These are phyloP conservation scores for Eumaeus atala DNA, from an alignment of 1,140 invertebrate genomes.

Conservation along the genomic window DNA sequence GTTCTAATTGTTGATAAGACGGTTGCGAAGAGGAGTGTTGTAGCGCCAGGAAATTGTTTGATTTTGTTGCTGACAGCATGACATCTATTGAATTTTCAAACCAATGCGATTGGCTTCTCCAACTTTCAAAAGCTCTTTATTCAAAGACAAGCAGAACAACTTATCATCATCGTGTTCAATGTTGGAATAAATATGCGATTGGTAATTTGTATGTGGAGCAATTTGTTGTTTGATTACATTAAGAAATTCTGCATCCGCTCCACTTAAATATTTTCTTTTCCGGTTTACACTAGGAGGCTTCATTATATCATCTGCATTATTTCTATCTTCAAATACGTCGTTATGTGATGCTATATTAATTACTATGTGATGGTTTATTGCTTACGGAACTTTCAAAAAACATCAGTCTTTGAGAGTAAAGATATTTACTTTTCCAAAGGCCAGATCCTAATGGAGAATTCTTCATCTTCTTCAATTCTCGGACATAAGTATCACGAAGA, in stretches of 20 bases:
- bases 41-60: no score
- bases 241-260: slow-evolving; percentile 14
- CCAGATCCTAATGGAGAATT: slow-evolving; percentile 18
- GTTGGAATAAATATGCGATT: no score
- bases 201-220: slow-evolving; percentile 1
- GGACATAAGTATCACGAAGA: slow-evolving; percentile 14
- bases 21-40: no score
- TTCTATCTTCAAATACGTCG: neutral
- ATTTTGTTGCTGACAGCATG: slow-evolving; percentile 12
- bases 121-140: slow-evolving; percentile 15
- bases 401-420: slow-evolving; percentile 14
- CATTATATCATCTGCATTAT: slow-evolving; percentile 14
- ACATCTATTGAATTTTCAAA: slow-evolving; percentile 15
- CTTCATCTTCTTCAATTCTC: slow-evolving; percentile 17
- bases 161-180: slow-evolving; percentile 14
- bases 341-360: slow-evolving; percentile 1
- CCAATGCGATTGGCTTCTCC: neutral
- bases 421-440: slow-evolving; percentile 12
- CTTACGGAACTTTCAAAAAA: slow-evolving; percentile 7
- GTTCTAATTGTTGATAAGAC: no score
- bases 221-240: slow-evolving; percentile 11
- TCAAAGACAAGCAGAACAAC: slow-evolving; percentile 15
- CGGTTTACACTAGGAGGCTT: slow-evolving; percentile 1
- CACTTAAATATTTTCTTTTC: slow-evolving; percentile 17
- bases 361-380: slow-evolving; percentile 11